Base-by-base conservation (phyloP, 2,113 vertebrate species). In the Strix aluco region DNA sequence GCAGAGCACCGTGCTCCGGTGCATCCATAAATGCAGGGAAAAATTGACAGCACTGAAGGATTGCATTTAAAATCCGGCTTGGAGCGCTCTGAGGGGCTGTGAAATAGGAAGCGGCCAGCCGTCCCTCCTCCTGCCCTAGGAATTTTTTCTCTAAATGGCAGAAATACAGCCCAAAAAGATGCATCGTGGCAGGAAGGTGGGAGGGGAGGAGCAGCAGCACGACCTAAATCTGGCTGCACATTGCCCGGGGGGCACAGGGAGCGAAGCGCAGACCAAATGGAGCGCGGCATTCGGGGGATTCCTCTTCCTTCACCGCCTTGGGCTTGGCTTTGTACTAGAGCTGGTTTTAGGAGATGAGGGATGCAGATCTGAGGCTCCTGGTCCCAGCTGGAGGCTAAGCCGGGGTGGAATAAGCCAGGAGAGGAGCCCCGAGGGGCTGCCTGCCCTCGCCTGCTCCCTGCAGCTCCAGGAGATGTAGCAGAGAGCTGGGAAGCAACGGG, bases 291-390 rank as follows among this genome's bases (percentile, higher is more conserved):
- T 83, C 7, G 0, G 67, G 91, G 86, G 75, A 94, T 95, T 95
- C 94, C 94, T 96, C 49, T 86, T 88, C 86, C 91, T 86, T 61
- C 9, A 0, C 80, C 34, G 94, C 95, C 92, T 77, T 90, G 79
- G 88, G 94, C 92, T 95, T 26, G 51, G 75, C 95, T 95, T 96
- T 95, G 94, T 97, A 81, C 88, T 95, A 2, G 67, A 83, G 83
- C 86, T 66, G 80, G 71, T 49, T 94, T 86, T 84, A 86, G 75
- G 91, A 91, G 63, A 88, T 58, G 80, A 71, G 73, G 91, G 78
- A 79, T 1, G 11, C 47, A 44, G 94, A 92, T 92, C 94, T 90
- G 92, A 95, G 66, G 47, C 66, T 94, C 85, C 52, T 0, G 0
- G 57, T 87, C 88, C 70, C 12, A 3, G 69, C 73, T 87, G 87